A percentile compares a stretch with the other conserved stretches of the same genome.
Evolutionary conservation across 2,888 invertebrate genomes (phyloP).

Genomic region (Charanyca ferruginea): DNA sequence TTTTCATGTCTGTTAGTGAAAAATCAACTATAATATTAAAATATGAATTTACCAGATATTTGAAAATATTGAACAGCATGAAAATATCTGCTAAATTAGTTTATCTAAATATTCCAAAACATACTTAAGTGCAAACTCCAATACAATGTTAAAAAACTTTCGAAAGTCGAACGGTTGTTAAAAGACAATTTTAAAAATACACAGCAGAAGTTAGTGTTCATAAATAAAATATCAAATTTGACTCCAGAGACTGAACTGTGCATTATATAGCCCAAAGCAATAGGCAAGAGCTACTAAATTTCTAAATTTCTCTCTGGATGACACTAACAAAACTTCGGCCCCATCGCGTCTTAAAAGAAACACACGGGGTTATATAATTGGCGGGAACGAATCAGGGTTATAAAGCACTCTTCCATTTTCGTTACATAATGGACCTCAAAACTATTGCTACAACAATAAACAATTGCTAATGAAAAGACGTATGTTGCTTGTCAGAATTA

Average conservation of each 20-base stretch:
- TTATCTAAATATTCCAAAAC: background rate
- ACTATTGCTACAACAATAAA: no score
- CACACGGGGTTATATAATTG: constrained; percentile 61
- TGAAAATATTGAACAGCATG: no score
- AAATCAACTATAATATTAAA: no score
- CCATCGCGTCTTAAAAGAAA: constrained; percentile 69
- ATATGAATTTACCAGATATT: no score
- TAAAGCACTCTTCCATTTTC: background rate
- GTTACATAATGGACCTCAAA: no score
- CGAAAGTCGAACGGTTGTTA: constrained; percentile 11
- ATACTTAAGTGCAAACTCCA: background rate
- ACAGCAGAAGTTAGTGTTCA: constrained; percentile 46
- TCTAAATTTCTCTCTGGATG: constrained; percentile 85
- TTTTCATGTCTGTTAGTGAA: no score
- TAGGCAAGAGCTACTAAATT: constrained; percentile 79
- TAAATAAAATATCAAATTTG: constrained; percentile 69
- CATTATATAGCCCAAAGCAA: constrained; percentile 72
- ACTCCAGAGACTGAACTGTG: constrained; percentile 64
- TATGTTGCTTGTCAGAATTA: no score
- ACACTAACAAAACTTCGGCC: constrained; percentile 83
- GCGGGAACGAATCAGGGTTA: background rate
- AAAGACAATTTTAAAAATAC: constrained; percentile 39
- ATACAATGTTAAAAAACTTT: constrained; percentile 11
- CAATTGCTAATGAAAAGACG: no score
- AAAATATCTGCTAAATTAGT: no score